A percentile compares a stretch with the other conserved stretches of the same genome.
These are phyloP conservation scores for Apis mellifera DNA, from an alignment of 1,140 invertebrate species.

Conservation along the genomic window DNA sequence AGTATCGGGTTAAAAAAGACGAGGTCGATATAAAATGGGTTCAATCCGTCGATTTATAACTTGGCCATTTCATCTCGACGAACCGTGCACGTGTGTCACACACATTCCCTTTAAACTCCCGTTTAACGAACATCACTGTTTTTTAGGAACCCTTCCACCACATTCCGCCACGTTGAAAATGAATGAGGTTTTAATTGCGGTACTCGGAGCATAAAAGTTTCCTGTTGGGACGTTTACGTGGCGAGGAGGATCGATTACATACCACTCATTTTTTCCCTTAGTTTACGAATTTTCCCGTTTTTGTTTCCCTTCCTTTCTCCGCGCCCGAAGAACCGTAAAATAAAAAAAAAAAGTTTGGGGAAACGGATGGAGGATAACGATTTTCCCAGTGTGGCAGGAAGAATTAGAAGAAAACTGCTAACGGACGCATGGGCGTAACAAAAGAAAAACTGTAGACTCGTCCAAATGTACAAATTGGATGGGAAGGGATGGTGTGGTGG, in stretches of 20 bases:
- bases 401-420: background rate
- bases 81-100: no score
- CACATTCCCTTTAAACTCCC: no score
- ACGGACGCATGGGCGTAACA: background rate
- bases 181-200: slow-evolving; percentile 7
- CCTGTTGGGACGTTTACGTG: background rate
- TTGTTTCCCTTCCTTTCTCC: no score
- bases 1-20: no score
- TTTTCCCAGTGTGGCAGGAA: no score
- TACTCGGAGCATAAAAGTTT: background rate
- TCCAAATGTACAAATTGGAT: slow-evolving; percentile 14
- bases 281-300: background rate
- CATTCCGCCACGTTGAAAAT: background rate
- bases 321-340: background rate
- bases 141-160: background rate
- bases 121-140: background rate
- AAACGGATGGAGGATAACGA: background rate
- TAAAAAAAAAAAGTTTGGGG: background rate
- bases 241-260: slow-evolving; percentile 5
- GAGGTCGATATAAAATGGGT: no score
- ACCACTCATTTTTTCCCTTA: no score
- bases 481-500: background rate
- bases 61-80: no score
- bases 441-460: background rate
- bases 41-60: no score